phyloP scores from a whole-genome alignment of 2,888 invertebrate species.

The Drosophila limbata region DNA sequence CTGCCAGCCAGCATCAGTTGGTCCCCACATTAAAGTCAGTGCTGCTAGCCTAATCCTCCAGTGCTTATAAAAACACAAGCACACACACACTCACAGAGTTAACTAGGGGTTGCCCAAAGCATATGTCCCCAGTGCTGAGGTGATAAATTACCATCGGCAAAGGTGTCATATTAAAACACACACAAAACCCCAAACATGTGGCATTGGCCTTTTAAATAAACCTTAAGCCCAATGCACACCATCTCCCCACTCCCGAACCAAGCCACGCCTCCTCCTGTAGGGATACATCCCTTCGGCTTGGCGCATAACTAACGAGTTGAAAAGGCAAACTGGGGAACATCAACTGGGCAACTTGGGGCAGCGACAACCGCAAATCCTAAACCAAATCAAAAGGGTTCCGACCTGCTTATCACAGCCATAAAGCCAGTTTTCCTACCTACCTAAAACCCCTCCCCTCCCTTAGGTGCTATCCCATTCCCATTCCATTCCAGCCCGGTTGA shows the following conservation, averaged over 20 bases:
- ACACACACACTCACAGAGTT: constrained; percentile 21
- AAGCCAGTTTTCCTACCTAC: constrained; percentile 57
- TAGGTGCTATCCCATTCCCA: background rate
- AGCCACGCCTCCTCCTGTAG: background rate
- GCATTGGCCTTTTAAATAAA: constrained; percentile 79
- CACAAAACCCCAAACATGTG: constrained; percentile 78
- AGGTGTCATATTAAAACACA: constrained; percentile 79
- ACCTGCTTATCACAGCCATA: constrained; percentile 79
- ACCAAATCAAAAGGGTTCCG: constrained; percentile 79
- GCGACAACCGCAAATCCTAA: constrained; percentile 78
- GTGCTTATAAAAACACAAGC: constrained; percentile 65
- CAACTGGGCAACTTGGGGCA: constrained; percentile 21
- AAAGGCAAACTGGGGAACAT: constrained; percentile 57
- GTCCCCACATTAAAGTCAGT: constrained; percentile 70
- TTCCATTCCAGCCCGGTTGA: constrained; percentile 6
- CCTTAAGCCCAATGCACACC: constrained; percentile 61
- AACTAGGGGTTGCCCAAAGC: constrained; percentile 33
- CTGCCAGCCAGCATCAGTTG: constrained; percentile 71
- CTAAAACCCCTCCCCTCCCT: constrained; percentile 1
- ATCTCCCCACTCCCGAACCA: background rate
- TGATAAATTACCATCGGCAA: constrained; percentile 81
- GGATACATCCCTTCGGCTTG: constrained; percentile 34
- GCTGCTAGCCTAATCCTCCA: constrained; percentile 63
- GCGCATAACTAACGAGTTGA: constrained; percentile 78
- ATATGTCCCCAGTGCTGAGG: constrained; percentile 76